A percentile compares a stretch with the other conserved stretches of the same genome.
These are phyloP conservation scores for Idaea dimidiata DNA, from an alignment of 2,888 invertebrate species.

Conservation along the genomic window DNA sequence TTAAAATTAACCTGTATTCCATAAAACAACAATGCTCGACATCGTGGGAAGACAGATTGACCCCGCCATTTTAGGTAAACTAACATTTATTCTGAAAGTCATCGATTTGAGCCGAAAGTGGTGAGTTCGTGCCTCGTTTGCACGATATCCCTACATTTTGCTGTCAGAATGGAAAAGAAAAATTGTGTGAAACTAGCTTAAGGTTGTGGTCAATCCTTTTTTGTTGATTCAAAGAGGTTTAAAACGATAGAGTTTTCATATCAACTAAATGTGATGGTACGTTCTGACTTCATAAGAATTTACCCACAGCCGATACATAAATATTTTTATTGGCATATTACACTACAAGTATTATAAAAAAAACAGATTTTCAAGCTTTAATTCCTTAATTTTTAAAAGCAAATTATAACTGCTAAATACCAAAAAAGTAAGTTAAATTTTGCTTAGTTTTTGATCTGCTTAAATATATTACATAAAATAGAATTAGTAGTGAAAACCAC, in stretches of 20 bases:
- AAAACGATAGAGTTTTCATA: not conserved
- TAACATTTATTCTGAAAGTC: conserved; percentile 2
- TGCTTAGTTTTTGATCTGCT: too few relatives aligned
- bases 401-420: too few relatives aligned
- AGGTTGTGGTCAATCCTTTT: not conserved
- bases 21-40: not conserved
- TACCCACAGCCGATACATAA: too few relatives aligned
- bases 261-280: not conserved
- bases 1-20: not conserved
- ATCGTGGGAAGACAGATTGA: conserved; percentile 1
- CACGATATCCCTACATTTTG: not conserved
- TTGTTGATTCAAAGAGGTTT: not conserved
- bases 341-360: too few relatives aligned
- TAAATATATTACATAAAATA: too few relatives aligned
- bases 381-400: too few relatives aligned
- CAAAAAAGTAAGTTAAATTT: too few relatives aligned
- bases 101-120: conserved; percentile 3
- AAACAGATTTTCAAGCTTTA: too few relatives aligned
- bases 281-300: too few relatives aligned
- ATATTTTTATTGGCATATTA: too few relatives aligned
- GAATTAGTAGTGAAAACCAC: too few relatives aligned
- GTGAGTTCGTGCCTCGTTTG: not conserved
- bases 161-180: not conserved
- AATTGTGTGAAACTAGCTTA: conserved; percentile 4
- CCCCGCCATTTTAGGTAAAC: conserved; percentile 4